Conservation (phyloP, 2,888 invertebrate species). For the Meiosimyza platycephala region DNA sequence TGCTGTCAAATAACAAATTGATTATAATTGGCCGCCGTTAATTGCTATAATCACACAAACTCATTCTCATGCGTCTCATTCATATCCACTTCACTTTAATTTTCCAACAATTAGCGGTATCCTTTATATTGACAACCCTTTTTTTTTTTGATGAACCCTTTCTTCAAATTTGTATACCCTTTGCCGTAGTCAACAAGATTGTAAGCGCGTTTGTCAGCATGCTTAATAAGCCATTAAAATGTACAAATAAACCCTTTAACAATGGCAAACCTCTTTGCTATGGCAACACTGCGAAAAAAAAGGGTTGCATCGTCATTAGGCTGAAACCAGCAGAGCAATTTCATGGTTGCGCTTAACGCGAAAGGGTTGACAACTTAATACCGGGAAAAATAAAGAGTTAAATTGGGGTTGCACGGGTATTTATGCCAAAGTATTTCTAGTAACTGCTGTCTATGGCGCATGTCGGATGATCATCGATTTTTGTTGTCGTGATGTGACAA, state of each 20-base stretch:
- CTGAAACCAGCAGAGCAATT: too few relatives aligned
- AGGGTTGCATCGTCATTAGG: background rate
- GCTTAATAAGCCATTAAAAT: conserved; percentile 5
- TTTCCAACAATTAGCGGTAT: conserved; percentile 32
- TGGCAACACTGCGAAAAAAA: too few relatives aligned
- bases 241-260: conserved; percentile 11
- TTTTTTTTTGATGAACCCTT: background rate
- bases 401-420: too few relatives aligned
- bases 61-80: background rate
- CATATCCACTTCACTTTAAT: conserved; percentile 29
- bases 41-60: conserved; percentile 15
- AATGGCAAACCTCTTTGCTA: background rate
- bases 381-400: too few relatives aligned
- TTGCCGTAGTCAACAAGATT: too few relatives aligned
- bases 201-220: too few relatives aligned
- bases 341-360: background rate
- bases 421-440: too few relatives aligned
- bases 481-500: too few relatives aligned
- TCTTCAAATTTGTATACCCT: too few relatives aligned
- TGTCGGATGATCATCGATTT: too few relatives aligned
- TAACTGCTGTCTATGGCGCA: too few relatives aligned
- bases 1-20: conserved; percentile 23
- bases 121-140: conserved; percentile 8
- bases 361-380: background rate
- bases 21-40: conserved; percentile 21